Base-by-base conservation (phyloP, 2,888 invertebrate genomes). In the Bhutanitis thaidina region DNA sequence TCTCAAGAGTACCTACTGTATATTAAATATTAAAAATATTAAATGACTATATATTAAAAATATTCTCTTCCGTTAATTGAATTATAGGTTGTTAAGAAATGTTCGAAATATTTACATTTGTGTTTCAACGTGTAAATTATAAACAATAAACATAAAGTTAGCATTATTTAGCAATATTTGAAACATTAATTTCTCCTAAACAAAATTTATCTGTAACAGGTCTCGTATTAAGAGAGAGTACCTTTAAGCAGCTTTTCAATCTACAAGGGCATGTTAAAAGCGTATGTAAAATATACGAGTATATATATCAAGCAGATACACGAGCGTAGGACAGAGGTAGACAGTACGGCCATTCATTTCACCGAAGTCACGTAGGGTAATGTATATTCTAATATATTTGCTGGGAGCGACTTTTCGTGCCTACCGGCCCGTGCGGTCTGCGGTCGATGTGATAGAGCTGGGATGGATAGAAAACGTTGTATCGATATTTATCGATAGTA, bases 321-420 rank as follows among this genome's bases (percentile, higher is more conserved):
- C 58, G 67, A 56, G 67, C 59, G 59, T 63, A 65, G 67, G 62
- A 65, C 64, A 57, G 63, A 65, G 67, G 67, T 64, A 65, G 67
- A 60, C 64, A 63, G 61, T 54, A 51, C 58, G 77, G 77, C 86
- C 76, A 88, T 89, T 89, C 87, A 88, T 86, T 78, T 75, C 71
- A 53, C 67, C 62, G 64, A 70, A 87, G 86, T 81, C 88, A 80
- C 85, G 83, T 81, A 81, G 81, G 79, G 85, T 88, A 88, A 89
- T 89, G 86, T 87, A 88, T 88, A 89, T 89, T 89, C 88, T 88
- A 89, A 89, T 88, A 89, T 88, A 89, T 89, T 89, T 89, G 84
- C 82, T 68, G 73, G 79, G 79, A 83, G 77, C 77, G 87, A 89
- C 89, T 88, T 88, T 87, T 87, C 87, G 86, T 88, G 87, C 71